Evolutionary conservation across 2,888 invertebrate genomes (phyloP).

Genomic region (Drosophila prolongata): DNA sequence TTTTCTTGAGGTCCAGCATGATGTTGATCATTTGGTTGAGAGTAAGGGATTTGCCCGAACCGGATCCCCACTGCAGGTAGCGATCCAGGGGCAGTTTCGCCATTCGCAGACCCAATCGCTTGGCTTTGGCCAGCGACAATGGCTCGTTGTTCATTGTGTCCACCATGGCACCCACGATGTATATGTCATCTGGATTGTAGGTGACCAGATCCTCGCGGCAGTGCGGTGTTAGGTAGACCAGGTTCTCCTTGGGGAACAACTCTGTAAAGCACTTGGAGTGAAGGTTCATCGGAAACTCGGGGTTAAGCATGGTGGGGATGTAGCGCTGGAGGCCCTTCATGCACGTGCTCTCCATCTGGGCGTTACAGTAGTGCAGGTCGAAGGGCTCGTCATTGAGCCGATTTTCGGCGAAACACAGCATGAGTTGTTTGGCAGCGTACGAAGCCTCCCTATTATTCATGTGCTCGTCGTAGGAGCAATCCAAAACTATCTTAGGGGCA

Average conservation of each 20-base stretch:
- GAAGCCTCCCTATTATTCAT: constrained; percentile 90
- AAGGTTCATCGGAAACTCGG: constrained; percentile 90
- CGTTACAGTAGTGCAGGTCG: constrained; percentile 92
- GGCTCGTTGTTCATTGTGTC: constrained; percentile 89
- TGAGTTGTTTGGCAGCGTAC: constrained; percentile 92
- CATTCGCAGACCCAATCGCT: constrained; percentile 90
- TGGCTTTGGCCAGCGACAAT: constrained; percentile 93
- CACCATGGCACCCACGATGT: constrained; percentile 94
- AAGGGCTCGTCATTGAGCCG: constrained; percentile 90
- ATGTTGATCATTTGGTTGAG: constrained; percentile 91
- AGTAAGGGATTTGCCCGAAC: constrained; percentile 92
- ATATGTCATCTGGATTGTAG: constrained; percentile 91
- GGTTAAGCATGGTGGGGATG: constrained; percentile 89
- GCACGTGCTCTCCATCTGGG: constrained; percentile 85
- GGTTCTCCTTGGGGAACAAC: constrained; percentile 90
- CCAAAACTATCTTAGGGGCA: constrained; percentile 92
- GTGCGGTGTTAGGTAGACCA: constrained; percentile 96
- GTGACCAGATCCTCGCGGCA: constrained; percentile 88
- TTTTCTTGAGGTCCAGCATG: constrained; percentile 88
- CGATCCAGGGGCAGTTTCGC: constrained; percentile 92
- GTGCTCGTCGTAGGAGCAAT: constrained; percentile 91
- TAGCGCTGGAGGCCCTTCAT: constrained; percentile 86
- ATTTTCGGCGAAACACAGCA: constrained; percentile 90
- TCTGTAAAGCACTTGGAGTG: constrained; percentile 90
- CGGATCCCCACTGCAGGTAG: constrained; percentile 91